phyloP scores from a whole-genome alignment of 2,113 vertebrate genomes.

The Carollia perspicillata region DNA sequence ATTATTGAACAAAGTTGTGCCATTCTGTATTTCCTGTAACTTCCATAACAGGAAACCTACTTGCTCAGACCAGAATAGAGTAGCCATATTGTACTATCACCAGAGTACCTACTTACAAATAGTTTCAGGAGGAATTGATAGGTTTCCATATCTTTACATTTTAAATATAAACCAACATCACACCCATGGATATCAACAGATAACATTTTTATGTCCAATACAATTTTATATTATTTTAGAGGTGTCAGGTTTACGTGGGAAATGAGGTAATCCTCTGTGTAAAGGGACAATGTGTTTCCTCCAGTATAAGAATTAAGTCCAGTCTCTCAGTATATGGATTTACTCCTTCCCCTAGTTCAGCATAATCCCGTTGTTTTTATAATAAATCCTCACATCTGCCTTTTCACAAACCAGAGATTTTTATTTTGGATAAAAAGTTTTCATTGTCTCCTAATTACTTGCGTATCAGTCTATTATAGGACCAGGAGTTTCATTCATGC shows the following conservation, averaged over 20 bases:
- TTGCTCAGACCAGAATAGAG: background rate
- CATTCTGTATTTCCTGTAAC: background rate
- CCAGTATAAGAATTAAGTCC: background rate
- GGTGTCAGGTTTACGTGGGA: background rate
- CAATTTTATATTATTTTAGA: background rate
- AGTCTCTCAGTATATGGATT: background rate
- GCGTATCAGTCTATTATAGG: background rate
- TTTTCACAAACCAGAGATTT: background rate
- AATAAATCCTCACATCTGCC: background rate
- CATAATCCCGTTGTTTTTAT: background rate
- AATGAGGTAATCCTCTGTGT: background rate
- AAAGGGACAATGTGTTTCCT: background rate
- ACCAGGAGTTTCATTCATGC: background rate
- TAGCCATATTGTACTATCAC: too few species aligned
- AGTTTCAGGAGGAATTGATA: background rate
- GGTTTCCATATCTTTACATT: background rate
- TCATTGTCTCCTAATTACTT: background rate
- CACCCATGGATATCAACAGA: background rate
- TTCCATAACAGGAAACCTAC: background rate
- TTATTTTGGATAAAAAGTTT: background rate
- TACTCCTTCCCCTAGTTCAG: background rate
- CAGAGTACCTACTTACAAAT: background rate
- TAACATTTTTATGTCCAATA: background rate
- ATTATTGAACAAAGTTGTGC: background rate
- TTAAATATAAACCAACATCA: background rate